Evolutionary conservation across 2,888 invertebrate genomes (phyloP), one percentile per base, ranked within the genome.

Genomic region (Listrodromus nycthemerus): DNA sequence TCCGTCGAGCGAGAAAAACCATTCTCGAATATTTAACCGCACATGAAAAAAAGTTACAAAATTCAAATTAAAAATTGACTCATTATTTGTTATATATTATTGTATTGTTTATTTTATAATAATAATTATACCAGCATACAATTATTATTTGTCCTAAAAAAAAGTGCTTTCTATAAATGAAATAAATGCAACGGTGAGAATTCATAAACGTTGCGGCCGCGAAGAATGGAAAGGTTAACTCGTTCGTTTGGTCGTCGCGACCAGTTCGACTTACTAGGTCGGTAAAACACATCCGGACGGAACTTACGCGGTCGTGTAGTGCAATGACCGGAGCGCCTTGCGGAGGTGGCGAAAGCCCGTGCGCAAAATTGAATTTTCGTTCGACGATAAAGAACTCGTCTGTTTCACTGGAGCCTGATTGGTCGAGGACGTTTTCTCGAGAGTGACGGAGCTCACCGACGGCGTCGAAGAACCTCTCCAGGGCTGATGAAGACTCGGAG

Each of bases 341-440:
- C 10, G 58, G 55, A 19, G 58, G 27, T 58, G 52, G 58, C 21
- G 48, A 33, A n/a, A 69, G n/a, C n/a, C 24, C 21, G 55, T 24
- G 45, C 0, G 80, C 73, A 80, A 80, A 80, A 80, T 80, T 66
- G 58, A 66, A 48, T 67, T 80, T 80, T 48, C 66, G 7, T 33
- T 65, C 16, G 41, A 45, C 41, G 16, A 45, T 45, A 16, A 45
- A 45, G 41, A 45, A 45, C 41, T 45, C 41, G 41, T 45, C 41
- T 16, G 41, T 16, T 45, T 45, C 41, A 16, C 16, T 45, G 41
- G 41, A 45, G 41, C 41, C 16, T 45, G 41, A 45, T 45, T 45
- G 41, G 41, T 13, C 41, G 41, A 16, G 16, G 41, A 45, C 1
- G 16, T 45, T 45, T 45, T 4, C 16, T 45, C 41, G 41, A 16